These are phyloP conservation scores for Eucriotettix oculatus DNA, from an alignment of 2,888 invertebrate genomes.

Conservation along the genomic window DNA sequence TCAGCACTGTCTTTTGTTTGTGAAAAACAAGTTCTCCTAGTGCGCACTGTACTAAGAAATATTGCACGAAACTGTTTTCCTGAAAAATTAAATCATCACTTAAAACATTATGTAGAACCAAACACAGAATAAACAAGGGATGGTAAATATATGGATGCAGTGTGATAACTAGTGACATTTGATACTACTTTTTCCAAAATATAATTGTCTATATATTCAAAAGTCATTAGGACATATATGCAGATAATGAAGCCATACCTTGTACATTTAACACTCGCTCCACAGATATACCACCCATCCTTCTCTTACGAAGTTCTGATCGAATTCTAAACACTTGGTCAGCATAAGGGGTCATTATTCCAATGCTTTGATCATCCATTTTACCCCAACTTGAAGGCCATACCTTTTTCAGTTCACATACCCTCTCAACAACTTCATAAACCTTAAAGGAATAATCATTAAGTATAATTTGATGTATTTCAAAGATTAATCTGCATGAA, in stretches of 20 bases:
- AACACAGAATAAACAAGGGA: too few relatives aligned
- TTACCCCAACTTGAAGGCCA: slow-evolving; percentile 67
- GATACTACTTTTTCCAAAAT: too few relatives aligned
- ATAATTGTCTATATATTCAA: too few relatives aligned
- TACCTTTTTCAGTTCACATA: slow-evolving; percentile 47
- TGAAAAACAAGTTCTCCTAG: slow-evolving; percentile 48
- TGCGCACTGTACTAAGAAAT: slow-evolving; percentile 62
- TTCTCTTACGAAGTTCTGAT: slow-evolving; percentile 53
- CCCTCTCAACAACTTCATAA: slow-evolving; percentile 60
- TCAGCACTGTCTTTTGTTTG: slow-evolving; percentile 28
- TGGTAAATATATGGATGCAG: too few relatives aligned
- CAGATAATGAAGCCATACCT: slow-evolving; percentile 26
- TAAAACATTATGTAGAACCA: too few relatives aligned
- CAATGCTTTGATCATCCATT: slow-evolving; percentile 57
- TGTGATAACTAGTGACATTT: too few relatives aligned
- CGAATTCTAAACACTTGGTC: slow-evolving; percentile 64
- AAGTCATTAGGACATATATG: too few relatives aligned
- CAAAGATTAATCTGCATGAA: too few relatives aligned
- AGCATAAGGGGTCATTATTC: slow-evolving; percentile 70
- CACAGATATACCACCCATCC: slow-evolving; percentile 58
- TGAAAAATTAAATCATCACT: slow-evolving; percentile 15
- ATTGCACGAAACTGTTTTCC: slow-evolving; percentile 72
- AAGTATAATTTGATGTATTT: background rate
- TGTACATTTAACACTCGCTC: slow-evolving; percentile 72
- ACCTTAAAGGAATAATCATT: slow-evolving; percentile 24